Base-by-base conservation (phyloP, 2,888 invertebrate genomes). In the Allygus modestus region DNA sequence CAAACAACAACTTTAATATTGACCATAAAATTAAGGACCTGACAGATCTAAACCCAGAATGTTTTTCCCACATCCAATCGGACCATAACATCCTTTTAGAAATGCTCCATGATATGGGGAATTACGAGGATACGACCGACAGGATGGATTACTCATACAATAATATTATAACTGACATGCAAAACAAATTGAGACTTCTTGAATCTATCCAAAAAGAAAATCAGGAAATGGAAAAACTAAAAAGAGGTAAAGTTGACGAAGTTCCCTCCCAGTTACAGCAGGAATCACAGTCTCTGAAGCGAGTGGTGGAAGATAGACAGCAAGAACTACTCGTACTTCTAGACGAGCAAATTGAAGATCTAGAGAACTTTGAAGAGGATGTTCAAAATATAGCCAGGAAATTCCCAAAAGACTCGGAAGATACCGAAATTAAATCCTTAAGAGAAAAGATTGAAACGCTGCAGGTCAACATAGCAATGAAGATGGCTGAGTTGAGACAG, bases 241-340 rank as follows among this genome's bases (percentile, higher is more conserved):
- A 65, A 31, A 23, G 1, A 12, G 51, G n/a, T 12, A 51, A 51
- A 17, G 7, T 51, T 15, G n/a, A 4, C 2, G n/a, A n/a, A 51
- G n/a, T 2, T 51, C 9, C 2, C 2, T 2, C n/a, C n/a, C 11
- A 12, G 4, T 15, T n/a, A 37, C 46, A 20, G 4, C 20, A 23
- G 15, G 31, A 15, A 9, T 11, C 31, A 31, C 0, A 28, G 7
- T 65, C 65, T 9, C 4, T 65, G 65, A 31, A 12, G 31, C 11
- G 7, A 28, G 17, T 31, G 17, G 31, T 65, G 12, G 65, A 26
- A 26, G 65, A 2, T 11, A 65, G 65, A 17, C 65, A 65, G 17
- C 65, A 65, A 65, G 65, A 65, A 15, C 65, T 65, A 2, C 65
- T 65, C 26, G 65, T 28, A 65, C 65, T 65, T 31, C 15, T 65